Percentiles rank a stretch among this genome's conserved stretches.
Conservation (phyloP, 1,140 invertebrate genomes). For the Nylanderia fulva region DNA sequence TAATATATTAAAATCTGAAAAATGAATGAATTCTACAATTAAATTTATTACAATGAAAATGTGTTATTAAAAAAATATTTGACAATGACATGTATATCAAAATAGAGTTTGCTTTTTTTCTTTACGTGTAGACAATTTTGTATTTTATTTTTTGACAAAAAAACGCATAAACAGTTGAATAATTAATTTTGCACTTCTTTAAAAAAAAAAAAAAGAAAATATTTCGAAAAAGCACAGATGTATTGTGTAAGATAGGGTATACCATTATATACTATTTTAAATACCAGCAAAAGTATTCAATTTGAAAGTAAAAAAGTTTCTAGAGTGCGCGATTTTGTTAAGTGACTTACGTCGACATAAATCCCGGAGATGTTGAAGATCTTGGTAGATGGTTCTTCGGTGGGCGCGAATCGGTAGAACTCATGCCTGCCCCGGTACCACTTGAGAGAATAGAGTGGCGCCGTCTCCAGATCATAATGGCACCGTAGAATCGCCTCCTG, state of each 20-base stretch:
- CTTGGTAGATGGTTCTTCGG: constrained; percentile 89
- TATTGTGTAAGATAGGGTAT: no score
- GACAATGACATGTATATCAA: no score
- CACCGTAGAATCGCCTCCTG: constrained; percentile 89
- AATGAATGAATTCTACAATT: background rate
- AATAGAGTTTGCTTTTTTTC: background rate
- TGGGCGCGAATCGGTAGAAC: constrained; percentile 90
- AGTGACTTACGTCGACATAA: constrained; percentile 90
- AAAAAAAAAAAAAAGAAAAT: no score
- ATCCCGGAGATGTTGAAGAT: constrained; percentile 90
- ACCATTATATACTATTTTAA: background rate
- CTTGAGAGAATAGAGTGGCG: constrained; percentile 91
- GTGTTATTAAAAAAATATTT: background rate
- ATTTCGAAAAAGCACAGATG: no score
- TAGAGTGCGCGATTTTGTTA: background rate
- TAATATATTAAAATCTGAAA: background rate
- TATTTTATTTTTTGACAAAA: background rate
- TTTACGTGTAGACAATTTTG: background rate
- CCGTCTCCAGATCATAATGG: constrained; percentile 90
- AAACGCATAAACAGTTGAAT: background rate
- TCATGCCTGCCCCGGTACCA: constrained; percentile 93
- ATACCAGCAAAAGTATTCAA: background rate
- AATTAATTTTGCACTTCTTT: background rate
- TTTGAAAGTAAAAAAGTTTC: background rate
- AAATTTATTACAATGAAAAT: background rate